Percentiles rank a stretch among this genome's conserved stretches.
Conservation (phyloP, 2,888 invertebrate genomes). For the Nephrotoma guestfalica region DNA sequence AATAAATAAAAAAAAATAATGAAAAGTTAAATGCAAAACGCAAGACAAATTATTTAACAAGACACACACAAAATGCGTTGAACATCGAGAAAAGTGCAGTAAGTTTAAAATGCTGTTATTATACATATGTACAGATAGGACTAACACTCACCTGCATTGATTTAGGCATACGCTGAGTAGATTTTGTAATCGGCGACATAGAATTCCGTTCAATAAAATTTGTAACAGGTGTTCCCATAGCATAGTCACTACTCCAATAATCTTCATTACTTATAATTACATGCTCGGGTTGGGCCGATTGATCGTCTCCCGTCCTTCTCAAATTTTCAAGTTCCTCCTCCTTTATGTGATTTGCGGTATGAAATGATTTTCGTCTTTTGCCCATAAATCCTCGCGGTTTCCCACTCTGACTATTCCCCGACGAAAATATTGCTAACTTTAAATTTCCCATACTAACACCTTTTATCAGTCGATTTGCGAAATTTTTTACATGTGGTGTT, state of each 20-base stretch:
- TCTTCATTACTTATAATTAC: neutral
- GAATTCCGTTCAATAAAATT: constrained; percentile 47
- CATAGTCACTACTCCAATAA: constrained; percentile 23
- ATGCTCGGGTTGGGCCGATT: neutral
- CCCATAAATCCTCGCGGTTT: constrained; percentile 15
- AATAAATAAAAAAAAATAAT: too few relatives aligned
- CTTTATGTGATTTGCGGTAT: neutral
- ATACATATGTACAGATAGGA: neutral
- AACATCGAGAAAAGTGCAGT: neutral
- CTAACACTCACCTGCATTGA: constrained; percentile 65
- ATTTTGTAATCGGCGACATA: constrained; percentile 80
- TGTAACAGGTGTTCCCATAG: constrained; percentile 26
- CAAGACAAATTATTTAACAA: neutral
- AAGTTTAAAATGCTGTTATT: neutral
- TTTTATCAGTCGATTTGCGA: constrained; percentile 26
- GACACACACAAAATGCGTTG: neutral
- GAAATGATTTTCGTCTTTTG: neutral
- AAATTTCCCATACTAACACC: constrained; percentile 31
- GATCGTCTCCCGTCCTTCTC: neutral
- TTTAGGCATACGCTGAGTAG: constrained; percentile 71
- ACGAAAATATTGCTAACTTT: constrained; percentile 24
- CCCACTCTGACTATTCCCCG: constrained; percentile 8
- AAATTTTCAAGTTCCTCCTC: neutral
- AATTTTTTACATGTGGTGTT: constrained; percentile 7
- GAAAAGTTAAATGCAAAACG: neutral